Evolutionary conservation across 2,113 vertebrate genomes (phyloP).

Genomic region (Ctenodactylus gundi): DNA sequence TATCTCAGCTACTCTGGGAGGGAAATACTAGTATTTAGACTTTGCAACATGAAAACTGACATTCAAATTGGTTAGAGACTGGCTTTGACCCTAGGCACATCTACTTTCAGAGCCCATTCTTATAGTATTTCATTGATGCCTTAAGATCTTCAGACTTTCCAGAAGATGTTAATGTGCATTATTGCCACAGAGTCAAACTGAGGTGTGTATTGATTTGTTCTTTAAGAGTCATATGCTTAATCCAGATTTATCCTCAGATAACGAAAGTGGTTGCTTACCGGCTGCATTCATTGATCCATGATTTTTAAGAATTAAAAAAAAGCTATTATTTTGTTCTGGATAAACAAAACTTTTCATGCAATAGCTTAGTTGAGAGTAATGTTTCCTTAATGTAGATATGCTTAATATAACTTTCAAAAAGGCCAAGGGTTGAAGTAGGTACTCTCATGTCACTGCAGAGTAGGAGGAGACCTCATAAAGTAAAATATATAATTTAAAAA

Average conservation of each 20-base stretch:
- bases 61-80: not conserved
- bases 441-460: not conserved
- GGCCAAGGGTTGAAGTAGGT: not conserved
- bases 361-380: not conserved
- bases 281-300: not conserved
- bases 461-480: not conserved
- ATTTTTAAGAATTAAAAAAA: not conserved
- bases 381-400: conserved; percentile 26
- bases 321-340: not conserved
- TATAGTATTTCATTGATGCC: not conserved
- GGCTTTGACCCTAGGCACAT: not conserved
- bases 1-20: not conserved
- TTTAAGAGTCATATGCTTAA: conserved; percentile 21
- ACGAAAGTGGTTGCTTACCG: not conserved
- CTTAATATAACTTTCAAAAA: conserved; percentile 30
- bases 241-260: not conserved
- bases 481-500: not conserved
- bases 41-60: not conserved
- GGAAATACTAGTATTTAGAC: not conserved
- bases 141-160: not conserved
- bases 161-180: not conserved
- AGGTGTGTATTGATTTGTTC: not conserved
- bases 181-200: not conserved
- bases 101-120: not conserved
- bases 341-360: not conserved